These are phyloP conservation scores for Argyrosomus regius DNA, from an alignment of 2,797 vertebrate species.

Conservation along the genomic window DNA sequence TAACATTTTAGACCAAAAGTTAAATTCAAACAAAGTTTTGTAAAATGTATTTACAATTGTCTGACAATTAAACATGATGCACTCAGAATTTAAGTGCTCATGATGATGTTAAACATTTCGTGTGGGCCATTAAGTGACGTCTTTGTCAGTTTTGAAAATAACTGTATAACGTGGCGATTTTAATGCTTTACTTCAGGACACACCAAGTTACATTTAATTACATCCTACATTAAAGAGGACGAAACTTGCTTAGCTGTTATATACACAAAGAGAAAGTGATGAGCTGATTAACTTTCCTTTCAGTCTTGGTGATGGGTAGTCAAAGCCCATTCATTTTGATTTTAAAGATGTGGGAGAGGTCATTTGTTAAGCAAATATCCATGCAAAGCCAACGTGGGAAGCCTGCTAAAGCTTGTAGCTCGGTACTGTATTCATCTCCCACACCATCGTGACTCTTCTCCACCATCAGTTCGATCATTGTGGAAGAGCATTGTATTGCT, in stretches of 20 bases:
- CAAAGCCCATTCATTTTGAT: conserved; percentile 33
- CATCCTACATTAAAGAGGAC: not conserved
- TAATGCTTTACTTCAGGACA: not conserved
- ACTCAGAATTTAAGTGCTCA: not conserved
- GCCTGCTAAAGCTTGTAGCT: conserved; percentile 30
- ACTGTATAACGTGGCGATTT: not conserved
- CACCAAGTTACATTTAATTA: not conserved
- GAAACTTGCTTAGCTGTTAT: not conserved
- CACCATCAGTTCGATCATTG: conserved; percentile 35
- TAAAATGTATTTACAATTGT: not conserved
- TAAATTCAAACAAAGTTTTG: not conserved
- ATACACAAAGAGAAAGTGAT: conserved; percentile 9
- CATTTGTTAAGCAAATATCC: conserved; percentile 60
- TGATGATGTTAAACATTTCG: not conserved
- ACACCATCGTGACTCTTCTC: conserved; percentile 48
- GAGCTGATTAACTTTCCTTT: conserved; percentile 26
- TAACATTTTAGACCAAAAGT: not conserved
- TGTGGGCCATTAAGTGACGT: not conserved
- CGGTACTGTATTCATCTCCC: conserved; percentile 42
- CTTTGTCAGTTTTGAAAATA: conserved; percentile 13
- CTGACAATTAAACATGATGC: not conserved
- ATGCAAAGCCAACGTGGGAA: conserved; percentile 29
- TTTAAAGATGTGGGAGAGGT: conserved; percentile 43
- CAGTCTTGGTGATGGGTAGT: conserved; percentile 14
- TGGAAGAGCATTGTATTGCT: conserved; percentile 10